Evolutionary conservation across 2,113 vertebrate genomes (phyloP), one percentile per base, ranked within the genome.

Genomic region (Saguinus midas): DNA sequence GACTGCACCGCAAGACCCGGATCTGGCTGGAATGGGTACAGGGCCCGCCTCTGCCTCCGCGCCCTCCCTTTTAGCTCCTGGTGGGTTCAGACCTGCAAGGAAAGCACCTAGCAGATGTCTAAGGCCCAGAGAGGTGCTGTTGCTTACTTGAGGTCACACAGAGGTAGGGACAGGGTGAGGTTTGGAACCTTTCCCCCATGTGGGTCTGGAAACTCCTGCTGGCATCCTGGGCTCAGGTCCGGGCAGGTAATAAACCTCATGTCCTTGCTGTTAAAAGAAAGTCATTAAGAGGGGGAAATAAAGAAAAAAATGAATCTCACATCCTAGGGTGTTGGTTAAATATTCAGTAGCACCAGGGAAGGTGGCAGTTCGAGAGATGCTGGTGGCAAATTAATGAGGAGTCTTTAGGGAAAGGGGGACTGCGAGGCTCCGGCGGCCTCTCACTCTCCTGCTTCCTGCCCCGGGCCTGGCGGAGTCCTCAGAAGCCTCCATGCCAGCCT

Each of bases 251-350:
- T 61, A 29, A 76, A 10, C 32, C 27, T 29, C 61, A 64, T 0
- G 6, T 79, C 29, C 75, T 7, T 17, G 52, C 52, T 52, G 16
- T 52, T 52, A 17, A 52, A 17, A 52, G 14, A 52, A 52, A 52
- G 52, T 52, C 52, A 52, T 52, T 52, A 52, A 52, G 52, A 50
- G 52, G 52, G 52, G 52, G 16, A 5, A 52, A 17, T 52, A 52
- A 52, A 52, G 17, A 52, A 52, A 52, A 52, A 5, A 87, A 95
- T 55, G n/a, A 76, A 10, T 32, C 61, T 64, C 61, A 64, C 27
- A 32, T 75, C 20, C 57, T 7, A 35, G 27, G 61, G 91, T 95
- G 85, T 90, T 61, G 80, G 93, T n/a, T 91, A 84, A 95, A 96
- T 73, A 90, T 21, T 70, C 9, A 7, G 13, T 29, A 0, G 6